These are phyloP conservation scores for Drosophila sechellia DNA, from an alignment of 1,140 invertebrate genomes.

Conservation along the genomic window DNA sequence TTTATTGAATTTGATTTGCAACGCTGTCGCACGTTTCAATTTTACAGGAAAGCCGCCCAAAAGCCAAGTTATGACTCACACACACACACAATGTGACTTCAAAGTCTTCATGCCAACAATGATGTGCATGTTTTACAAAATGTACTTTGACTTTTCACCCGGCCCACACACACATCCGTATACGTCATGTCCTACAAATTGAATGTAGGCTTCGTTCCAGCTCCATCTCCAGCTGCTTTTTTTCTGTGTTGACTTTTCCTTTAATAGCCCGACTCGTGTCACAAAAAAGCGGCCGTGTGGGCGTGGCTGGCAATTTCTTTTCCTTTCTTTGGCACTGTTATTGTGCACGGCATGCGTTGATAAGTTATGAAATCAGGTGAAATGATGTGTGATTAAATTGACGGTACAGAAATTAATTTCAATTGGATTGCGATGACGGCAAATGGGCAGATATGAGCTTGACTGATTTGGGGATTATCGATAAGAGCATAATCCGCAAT, in stretches of 20 bases:
- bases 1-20: slow-evolving; percentile 20
- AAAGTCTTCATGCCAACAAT: slow-evolving; percentile 78
- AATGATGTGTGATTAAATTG: slow-evolving; percentile 66
- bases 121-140: slow-evolving; percentile 80
- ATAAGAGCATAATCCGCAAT: not conserved
- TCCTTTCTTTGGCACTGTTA: slow-evolving; percentile 39
- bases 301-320: slow-evolving; percentile 41
- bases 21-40: not conserved
- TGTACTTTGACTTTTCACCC: slow-evolving; percentile 63
- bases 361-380: slow-evolving; percentile 72
- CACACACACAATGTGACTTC: slow-evolving; percentile 47
- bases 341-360: slow-evolving; percentile 47
- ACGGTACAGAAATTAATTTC: slow-evolving; percentile 56
- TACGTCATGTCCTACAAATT: slow-evolving; percentile 56
- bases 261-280: slow-evolving; percentile 59
- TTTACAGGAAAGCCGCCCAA: slow-evolving; percentile 20
- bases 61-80: slow-evolving; percentile 44
- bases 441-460: slow-evolving; percentile 11
- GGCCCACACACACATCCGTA: slow-evolving; percentile 36
- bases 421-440: slow-evolving; percentile 33
- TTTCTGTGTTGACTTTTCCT: slow-evolving; percentile 27
- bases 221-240: slow-evolving; percentile 43
- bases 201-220: slow-evolving; percentile 46
- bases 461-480: slow-evolving; percentile 22
- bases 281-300: slow-evolving; percentile 31